These are phyloP conservation scores for Acrossocheilus fasciatus DNA, from an alignment of 2,797 vertebrate genomes.

Conservation along the genomic window DNA sequence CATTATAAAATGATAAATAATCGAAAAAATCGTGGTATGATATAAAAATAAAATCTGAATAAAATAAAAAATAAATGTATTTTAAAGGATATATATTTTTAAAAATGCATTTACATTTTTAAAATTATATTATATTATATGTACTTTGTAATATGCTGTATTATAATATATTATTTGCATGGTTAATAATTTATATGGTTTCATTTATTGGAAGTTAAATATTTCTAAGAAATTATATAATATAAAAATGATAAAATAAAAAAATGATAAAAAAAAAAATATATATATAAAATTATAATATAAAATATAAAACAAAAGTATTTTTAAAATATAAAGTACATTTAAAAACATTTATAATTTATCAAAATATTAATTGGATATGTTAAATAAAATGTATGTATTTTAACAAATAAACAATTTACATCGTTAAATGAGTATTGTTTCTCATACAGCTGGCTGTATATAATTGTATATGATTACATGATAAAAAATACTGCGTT, in stretches of 20 bases:
- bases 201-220: not conserved
- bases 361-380: not conserved
- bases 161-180: not conserved
- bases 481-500: not conserved
- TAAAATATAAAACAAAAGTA: not conserved
- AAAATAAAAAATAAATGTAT: not conserved
- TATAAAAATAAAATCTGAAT: not conserved
- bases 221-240: not conserved
- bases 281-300: not conserved
- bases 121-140: too few species aligned
- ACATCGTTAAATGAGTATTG: not conserved
- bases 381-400: not conserved
- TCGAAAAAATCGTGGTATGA: not conserved
- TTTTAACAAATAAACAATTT: not conserved
- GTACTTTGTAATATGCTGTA: too few species aligned
- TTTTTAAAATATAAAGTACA: not conserved
- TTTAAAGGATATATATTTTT: not conserved
- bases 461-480: not conserved
- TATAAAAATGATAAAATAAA: not conserved
- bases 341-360: not conserved
- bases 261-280: not conserved
- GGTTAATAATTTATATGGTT: not conserved
- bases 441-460: not conserved
- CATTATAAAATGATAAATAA: not conserved
- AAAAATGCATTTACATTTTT: not conserved